Evolutionary conservation across 1,140 invertebrate genomes (phyloP), one percentile per base, ranked within the genome.

Genomic region (Polypedilum vanderplanki): DNA sequence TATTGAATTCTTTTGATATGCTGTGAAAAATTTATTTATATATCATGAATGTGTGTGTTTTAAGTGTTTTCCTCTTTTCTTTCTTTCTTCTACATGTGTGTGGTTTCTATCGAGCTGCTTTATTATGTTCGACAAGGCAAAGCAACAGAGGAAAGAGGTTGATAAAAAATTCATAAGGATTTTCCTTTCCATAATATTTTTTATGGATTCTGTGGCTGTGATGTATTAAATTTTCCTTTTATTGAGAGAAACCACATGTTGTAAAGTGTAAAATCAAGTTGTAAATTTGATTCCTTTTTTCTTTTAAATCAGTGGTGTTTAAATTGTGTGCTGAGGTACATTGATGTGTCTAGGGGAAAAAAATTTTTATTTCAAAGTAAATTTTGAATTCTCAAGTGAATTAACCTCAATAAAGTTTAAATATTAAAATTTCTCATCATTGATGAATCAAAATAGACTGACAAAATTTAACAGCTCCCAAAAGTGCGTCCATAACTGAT

Each of bases 131-230:
- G 12, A 57, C n/a, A n/a, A 57, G 46, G 46, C 46, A 57, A n/a
- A 15, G 10, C n/a, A 9, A 22, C 3, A 18, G 7, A 70, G 65
- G 17, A 3, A 18, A 70, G 20, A 70, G 2, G 65, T 10, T 70
- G 17, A 70, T 70, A 70, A 70, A 70, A 70, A 70, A 70, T 70
- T 70, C 65, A 70, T 70, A 70, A 70, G 17, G 10, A 70, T 70
- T 57, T 57, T 17, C 24, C 24, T 33, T 5, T 33, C 24, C 24
- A 33, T 33, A 33, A 33, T 33, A n/a, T 57, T 46, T 57, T 57
- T 57, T 57, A 57, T 57, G 46, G 7, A 57, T 57, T 57, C n/a
- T 57, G 46, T 57, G 46, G 46, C n/a, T 57, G 46, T 57, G 46
- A 12, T n/a, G n/a, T 57, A 57, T 57, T 57, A 57, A n/a, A 70